These are phyloP conservation scores for Macrophya annulata DNA, from an alignment of 2,888 invertebrate genomes.

Conservation along the genomic window DNA sequence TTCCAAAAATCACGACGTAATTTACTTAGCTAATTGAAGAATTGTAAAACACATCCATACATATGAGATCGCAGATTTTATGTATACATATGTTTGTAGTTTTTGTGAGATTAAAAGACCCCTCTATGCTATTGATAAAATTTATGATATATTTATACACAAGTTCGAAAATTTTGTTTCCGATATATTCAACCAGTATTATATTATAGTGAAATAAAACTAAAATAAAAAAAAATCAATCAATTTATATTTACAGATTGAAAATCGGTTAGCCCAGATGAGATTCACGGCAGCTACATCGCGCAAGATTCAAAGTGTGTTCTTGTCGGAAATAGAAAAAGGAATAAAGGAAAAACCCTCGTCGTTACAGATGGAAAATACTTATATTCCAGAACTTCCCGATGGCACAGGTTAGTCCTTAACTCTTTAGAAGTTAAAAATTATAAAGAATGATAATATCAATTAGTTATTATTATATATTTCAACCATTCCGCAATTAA, in stretches of 20 bases:
- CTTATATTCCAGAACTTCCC: conserved; percentile 88
- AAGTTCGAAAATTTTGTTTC: no score
- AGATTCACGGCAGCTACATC: conserved; percentile 79
- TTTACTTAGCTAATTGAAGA: not conserved
- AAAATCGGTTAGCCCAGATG: conserved; percentile 72
- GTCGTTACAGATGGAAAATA: conserved; percentile 89
- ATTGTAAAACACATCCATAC: not conserved
- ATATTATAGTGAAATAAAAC: no score
- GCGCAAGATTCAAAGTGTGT: conserved; percentile 82
- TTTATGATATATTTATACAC: no score
- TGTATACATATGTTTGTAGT: not conserved
- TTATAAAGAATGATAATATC: not conserved
- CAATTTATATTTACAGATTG: conserved; percentile 67
- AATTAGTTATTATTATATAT: not conserved
- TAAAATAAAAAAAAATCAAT: not conserved
- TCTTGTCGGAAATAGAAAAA: conserved; percentile 84
- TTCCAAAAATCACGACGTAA: not conserved
- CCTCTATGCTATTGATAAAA: not conserved
- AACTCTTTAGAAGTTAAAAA: not conserved
- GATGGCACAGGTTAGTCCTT: conserved; percentile 84
- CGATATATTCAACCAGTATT: no score
- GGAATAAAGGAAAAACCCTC: conserved; percentile 85
- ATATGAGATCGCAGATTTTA: not conserved
- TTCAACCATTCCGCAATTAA: not conserved
- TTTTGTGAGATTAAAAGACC: not conserved